Conservation (phyloP, 2,113 vertebrate species). For the Chunga burmeisteri region DNA sequence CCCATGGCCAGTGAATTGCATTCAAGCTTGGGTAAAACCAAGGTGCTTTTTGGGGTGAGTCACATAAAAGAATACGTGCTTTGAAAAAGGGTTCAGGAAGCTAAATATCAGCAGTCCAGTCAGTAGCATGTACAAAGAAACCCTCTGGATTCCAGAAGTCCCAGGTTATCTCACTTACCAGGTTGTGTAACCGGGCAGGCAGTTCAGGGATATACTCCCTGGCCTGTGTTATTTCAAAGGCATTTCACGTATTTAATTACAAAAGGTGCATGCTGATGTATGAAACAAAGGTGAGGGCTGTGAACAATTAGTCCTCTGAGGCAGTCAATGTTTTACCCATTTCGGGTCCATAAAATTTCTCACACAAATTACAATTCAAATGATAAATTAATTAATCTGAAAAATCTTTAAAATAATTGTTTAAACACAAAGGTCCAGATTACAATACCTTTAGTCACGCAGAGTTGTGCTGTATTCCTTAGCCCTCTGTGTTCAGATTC, state of each 20-base stretch:
- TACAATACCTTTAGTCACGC: not conserved
- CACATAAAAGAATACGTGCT: not conserved
- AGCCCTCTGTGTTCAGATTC: not conserved
- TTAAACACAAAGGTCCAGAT: not conserved
- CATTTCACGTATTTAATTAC: not conserved
- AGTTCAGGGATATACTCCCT: not conserved
- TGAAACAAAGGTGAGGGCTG: not conserved
- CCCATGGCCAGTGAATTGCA: not conserved
- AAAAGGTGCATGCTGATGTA: not conserved
- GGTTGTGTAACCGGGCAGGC: not conserved
- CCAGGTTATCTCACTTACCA: not conserved
- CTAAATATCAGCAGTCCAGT: not conserved
- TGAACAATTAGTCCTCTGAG: not conserved
- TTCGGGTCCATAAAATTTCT: not conserved
- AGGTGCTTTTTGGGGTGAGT: not conserved
- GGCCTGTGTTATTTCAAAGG: not conserved
- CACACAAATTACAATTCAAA: not conserved
- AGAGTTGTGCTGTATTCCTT: not conserved
- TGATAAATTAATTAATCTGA: not conserved
- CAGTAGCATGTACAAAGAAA: not conserved
- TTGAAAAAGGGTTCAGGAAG: not conserved
- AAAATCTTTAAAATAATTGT: not conserved
- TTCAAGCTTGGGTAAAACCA: not conserved
- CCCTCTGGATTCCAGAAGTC: not conserved
- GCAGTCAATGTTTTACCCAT: not conserved